These are phyloP conservation scores for Perizoma affinitatum DNA, from an alignment of 2,888 invertebrate genomes.

Conservation along the genomic window DNA sequence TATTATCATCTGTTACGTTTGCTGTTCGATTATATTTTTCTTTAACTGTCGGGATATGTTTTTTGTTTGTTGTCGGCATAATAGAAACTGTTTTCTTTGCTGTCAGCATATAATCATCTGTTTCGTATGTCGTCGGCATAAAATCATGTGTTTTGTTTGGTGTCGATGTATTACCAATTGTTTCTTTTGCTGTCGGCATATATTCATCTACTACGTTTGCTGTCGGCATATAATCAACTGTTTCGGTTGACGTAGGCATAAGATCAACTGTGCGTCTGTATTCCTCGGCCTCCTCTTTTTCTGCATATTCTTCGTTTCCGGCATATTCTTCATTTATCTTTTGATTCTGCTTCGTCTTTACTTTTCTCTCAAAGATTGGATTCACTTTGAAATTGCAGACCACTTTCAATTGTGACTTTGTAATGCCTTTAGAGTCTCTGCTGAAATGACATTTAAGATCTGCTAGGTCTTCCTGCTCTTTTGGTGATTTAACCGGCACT, in stretches of 20 bases:
- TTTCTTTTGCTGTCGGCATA: too few species aligned
- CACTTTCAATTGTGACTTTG: conserved; percentile 11
- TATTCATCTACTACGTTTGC: too few species aligned
- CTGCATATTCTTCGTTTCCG: not conserved
- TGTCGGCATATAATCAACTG: too few species aligned
- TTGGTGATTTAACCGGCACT: not conserved
- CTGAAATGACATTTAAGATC: conserved; percentile 15
- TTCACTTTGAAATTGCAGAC: conserved; percentile 28
- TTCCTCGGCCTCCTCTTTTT: too few species aligned
- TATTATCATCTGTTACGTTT: not conserved
- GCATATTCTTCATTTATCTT: conserved; percentile 40
- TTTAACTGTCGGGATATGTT: too few species aligned
- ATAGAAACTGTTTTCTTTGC: too few species aligned
- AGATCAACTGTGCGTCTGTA: not conserved
- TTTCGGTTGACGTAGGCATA: not conserved
- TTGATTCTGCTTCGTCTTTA: conserved; percentile 24
- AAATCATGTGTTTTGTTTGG: too few species aligned
- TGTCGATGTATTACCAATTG: too few species aligned
- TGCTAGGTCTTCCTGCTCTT: not conserved
- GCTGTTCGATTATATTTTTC: too few species aligned
- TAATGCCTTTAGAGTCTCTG: conserved; percentile 4
- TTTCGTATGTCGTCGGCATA: too few species aligned
- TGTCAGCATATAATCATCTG: too few species aligned
- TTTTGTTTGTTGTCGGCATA: too few species aligned
- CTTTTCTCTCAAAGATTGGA: conserved; percentile 29